A percentile compares a stretch with the other conserved stretches of the same genome.
phyloP scores from a whole-genome alignment of 2,888 invertebrate species.

The Ptychoptera albimana region DNA sequence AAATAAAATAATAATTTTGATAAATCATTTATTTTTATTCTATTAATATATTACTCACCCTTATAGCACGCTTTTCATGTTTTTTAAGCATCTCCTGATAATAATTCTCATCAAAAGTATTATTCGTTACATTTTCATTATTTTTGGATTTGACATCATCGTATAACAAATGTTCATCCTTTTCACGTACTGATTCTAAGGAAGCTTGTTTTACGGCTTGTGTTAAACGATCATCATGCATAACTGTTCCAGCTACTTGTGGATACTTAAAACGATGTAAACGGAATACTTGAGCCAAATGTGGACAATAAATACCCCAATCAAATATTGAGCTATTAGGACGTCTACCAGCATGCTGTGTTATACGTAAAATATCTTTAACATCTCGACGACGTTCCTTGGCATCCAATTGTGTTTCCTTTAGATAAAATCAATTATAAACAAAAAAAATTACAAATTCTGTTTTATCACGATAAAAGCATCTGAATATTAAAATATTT shows the following conservation, averaged over 20 bases:
- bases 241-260: conserved; percentile 29
- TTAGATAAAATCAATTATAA: background rate
- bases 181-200: conserved; percentile 34
- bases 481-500: background rate
- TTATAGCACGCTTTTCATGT: conserved; percentile 49
- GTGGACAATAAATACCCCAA: conserved; percentile 42
- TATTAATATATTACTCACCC: conserved; percentile 27
- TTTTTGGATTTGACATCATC: conserved; percentile 13
- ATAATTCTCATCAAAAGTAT: conserved; percentile 26
- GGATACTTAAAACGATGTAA: conserved; percentile 52
- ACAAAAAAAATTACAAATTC: background rate
- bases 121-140: conserved; percentile 13
- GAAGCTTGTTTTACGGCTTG: conserved; percentile 57
- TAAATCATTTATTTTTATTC: no score
- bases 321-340: conserved; percentile 36
- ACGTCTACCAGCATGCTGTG: conserved; percentile 41
- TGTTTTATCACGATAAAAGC: background rate
- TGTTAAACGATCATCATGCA: conserved; percentile 54
- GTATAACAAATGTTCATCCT: conserved; percentile 25
- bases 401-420: conserved; percentile 3
- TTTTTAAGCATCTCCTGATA: conserved; percentile 38
- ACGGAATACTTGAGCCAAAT: conserved; percentile 48
- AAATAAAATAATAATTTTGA: no score
- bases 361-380: conserved; percentile 35
- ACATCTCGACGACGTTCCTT: conserved; percentile 19